Base-by-base conservation (phyloP, 1,140 invertebrate genomes). In the Phortica variegata region DNA sequence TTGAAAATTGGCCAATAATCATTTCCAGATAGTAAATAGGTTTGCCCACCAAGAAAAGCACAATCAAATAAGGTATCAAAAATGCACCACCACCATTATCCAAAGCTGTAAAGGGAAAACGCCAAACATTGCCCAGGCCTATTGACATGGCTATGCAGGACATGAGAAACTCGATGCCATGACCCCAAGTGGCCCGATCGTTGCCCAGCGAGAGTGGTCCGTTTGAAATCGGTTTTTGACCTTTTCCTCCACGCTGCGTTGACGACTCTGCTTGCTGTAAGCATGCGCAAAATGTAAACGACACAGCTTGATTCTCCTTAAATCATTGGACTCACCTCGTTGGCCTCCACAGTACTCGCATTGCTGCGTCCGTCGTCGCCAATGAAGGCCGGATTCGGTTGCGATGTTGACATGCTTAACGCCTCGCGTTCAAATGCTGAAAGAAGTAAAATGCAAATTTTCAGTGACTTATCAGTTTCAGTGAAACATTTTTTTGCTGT, bases 1-100 rank as follows among this genome's bases (percentile, higher is more conserved):
- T 82, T 1, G 85, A 81, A 60, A 88, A 89, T 66, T 89, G 87
- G 7, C 87, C 87, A 9, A 89, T 76, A 13, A 86, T 79, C 75
- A 88, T 86, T 70, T 94, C 91, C 80, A 93, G 81, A 60, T 90
- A 91, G 68, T 93, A 94, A 42, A 93, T 80, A 1, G 91, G 91
- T 61, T 90, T 84, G 4, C 91, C 91, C 45, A 89, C 83, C 32
- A 91, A 77, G 15, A 91, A 75, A 43, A 93, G 77, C 32, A 91
- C 86, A 36, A 92, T 81, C 18, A 87, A 79, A 66, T 91, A 91
- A 0, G 89, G 89, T 32, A 91, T 85, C 2, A 91, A 75, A 66
- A 91, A 91, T 1, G 85, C 86, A 2, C 87, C 88, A 26, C 88
- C 88, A n/a, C 88, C 88, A 69, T 90, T 89, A 50, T 86, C 81